Percentiles rank a stretch among this genome's conserved stretches.
Evolutionary conservation across 2,797 vertebrate species (phyloP).

Genomic region (Denticeps clupeoides): DNA sequence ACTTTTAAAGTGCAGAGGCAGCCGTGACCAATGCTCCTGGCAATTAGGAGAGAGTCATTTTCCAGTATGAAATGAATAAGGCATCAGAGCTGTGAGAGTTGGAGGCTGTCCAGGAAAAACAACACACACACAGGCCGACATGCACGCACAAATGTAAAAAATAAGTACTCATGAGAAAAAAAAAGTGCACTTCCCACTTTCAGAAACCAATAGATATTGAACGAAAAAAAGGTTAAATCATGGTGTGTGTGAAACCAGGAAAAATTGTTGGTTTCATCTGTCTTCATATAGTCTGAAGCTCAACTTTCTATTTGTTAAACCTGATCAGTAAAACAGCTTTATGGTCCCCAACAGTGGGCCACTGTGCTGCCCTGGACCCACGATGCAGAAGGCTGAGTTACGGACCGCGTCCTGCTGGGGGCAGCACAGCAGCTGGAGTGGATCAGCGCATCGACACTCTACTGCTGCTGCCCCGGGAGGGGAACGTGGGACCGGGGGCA

Average conservation of each 20-base stretch:
- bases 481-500: slow-evolving; percentile 10
- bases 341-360: too few species aligned
- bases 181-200: slow-evolving; percentile 33
- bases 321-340: too few species aligned
- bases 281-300: too few species aligned
- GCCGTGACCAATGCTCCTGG: background rate
- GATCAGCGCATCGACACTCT: background rate
- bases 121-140: background rate
- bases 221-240: slow-evolving; percentile 14
- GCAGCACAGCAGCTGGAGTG: slow-evolving; percentile 17
- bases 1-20: background rate
- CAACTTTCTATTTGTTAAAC: too few species aligned
- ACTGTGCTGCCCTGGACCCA: background rate
- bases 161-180: background rate
- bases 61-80: slow-evolving; percentile 10
- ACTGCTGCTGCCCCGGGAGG: background rate
- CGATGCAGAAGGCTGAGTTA: slow-evolving; percentile 1
- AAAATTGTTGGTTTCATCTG: too few species aligned
- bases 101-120: slow-evolving; percentile 12
- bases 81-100: background rate
- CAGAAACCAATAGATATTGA: slow-evolving; percentile 40
- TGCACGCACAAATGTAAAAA: background rate
- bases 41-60: slow-evolving; percentile 1
- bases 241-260: too few species aligned
- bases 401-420: slow-evolving; percentile 19